Percentiles rank a stretch among this genome's conserved stretches.
phyloP scores from a whole-genome alignment of 2,113 vertebrate genomes.

The Dissostichus mawsoni region DNA sequence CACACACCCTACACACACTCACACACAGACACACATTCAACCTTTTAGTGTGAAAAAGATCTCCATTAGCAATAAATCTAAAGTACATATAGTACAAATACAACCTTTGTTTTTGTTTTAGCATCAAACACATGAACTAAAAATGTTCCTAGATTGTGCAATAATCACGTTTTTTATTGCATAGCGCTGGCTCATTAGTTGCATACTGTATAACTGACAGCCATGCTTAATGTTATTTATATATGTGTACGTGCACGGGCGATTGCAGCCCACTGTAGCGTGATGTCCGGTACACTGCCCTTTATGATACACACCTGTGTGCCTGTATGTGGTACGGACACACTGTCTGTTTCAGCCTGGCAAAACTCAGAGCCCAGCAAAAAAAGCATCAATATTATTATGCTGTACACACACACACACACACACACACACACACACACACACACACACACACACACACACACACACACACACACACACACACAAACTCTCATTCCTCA shows the following conservation, averaged over 20 bases:
- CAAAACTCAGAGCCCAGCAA: constrained; percentile 1
- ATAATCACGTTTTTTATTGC: background rate
- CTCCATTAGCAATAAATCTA: background rate
- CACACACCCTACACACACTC: background rate
- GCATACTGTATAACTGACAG: constrained; percentile 11
- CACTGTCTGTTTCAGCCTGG: constrained; percentile 1
- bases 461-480: too few relatives aligned
- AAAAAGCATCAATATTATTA: background rate
- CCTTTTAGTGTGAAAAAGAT: background rate
- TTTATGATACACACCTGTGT: constrained; percentile 28
- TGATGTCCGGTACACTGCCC: constrained; percentile 35
- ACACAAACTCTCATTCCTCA: background rate
- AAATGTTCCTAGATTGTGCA: background rate
- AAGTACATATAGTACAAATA: too few relatives aligned
- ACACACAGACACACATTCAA: background rate
- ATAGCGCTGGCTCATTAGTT: constrained; percentile 13
- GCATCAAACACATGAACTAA: background rate
- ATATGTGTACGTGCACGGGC: constrained; percentile 13
- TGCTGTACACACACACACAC: background rate
- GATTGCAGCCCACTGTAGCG: constrained; percentile 21
- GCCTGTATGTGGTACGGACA: background rate
- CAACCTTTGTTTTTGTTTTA: background rate
- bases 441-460: too few relatives aligned
- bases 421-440: too few relatives aligned
- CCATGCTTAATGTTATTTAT: constrained; percentile 2